Conservation (phyloP, 2,888 invertebrate species). For the Myopa tessellatipennis region DNA sequence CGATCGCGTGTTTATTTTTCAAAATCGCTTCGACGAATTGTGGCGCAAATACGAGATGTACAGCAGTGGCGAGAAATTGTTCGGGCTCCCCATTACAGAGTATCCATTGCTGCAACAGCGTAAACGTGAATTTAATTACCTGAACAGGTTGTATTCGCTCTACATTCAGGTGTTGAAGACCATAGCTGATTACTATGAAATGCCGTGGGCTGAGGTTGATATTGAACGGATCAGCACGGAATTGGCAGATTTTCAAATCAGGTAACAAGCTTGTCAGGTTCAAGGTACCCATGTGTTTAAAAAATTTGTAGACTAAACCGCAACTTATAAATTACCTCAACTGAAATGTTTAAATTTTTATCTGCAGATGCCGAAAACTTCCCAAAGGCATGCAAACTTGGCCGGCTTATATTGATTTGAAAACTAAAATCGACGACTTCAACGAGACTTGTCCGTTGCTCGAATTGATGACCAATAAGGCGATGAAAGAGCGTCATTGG, state of each 20-base stretch:
- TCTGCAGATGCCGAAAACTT: constrained; percentile 79
- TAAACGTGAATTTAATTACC: constrained; percentile 84
- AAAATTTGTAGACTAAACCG: no score
- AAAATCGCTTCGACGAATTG: constrained; percentile 84
- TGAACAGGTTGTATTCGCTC: constrained; percentile 82
- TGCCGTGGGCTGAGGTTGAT: constrained; percentile 85
- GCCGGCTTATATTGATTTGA: constrained; percentile 87
- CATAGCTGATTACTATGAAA: constrained; percentile 87
- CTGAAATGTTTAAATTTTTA: no score
- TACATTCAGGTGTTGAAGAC: constrained; percentile 87
- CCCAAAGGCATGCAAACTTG: constrained; percentile 88
- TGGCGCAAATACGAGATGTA: constrained; percentile 86
- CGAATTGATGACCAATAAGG: constrained; percentile 88
- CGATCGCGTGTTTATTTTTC: constrained; percentile 80
- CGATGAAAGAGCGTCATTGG: constrained; percentile 88
- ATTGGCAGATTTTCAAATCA: constrained; percentile 84
- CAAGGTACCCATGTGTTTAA: no score
- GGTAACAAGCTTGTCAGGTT: constrained; percentile 68
- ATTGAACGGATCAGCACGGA: constrained; percentile 84
- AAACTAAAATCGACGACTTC: constrained; percentile 90
- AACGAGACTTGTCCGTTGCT: constrained; percentile 87
- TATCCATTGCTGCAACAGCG: constrained; percentile 83
- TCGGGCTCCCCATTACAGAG: constrained; percentile 84
- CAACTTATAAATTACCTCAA: not conserved
- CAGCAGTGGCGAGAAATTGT: constrained; percentile 84